phyloP scores from a whole-genome alignment of 2,888 invertebrate genomes.

The Lypha dubia region DNA sequence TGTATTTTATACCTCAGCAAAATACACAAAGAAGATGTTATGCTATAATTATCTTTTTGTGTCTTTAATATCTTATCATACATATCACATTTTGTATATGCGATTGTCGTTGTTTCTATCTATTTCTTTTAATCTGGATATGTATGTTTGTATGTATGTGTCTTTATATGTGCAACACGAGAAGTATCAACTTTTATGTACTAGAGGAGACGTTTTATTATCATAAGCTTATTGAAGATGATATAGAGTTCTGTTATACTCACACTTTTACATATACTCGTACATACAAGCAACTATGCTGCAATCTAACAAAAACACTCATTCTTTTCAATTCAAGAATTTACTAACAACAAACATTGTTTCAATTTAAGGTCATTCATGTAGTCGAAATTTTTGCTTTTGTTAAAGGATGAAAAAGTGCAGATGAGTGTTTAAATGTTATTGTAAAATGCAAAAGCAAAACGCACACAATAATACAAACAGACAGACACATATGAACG shows the following conservation, averaged over 20 bases:
- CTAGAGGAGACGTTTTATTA: constrained; percentile 63
- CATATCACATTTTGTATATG: constrained; percentile 48
- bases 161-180: neutral
- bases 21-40: constrained; percentile 24
- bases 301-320: neutral
- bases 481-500: neutral
- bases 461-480: neutral
- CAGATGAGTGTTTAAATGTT: constrained; percentile 7
- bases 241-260: no score
- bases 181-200: constrained; percentile 34
- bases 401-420: neutral
- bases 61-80: constrained; percentile 46
- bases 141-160: neutral
- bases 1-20: constrained; percentile 33
- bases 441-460: constrained; percentile 21
- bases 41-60: constrained; percentile 65
- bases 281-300: neutral
- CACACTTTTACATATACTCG: constrained; percentile 42
- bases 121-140: neutral
- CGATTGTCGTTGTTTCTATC: neutral
- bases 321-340: neutral
- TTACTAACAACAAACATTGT: constrained; percentile 36
- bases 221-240: constrained; percentile 61
- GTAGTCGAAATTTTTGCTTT: constrained; percentile 14
- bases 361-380: constrained; percentile 47